Percentiles rank a stretch among this genome's conserved stretches.
These are phyloP conservation scores for Tenthredo amoena DNA, from an alignment of 2,888 invertebrate genomes.

Conservation along the genomic window DNA sequence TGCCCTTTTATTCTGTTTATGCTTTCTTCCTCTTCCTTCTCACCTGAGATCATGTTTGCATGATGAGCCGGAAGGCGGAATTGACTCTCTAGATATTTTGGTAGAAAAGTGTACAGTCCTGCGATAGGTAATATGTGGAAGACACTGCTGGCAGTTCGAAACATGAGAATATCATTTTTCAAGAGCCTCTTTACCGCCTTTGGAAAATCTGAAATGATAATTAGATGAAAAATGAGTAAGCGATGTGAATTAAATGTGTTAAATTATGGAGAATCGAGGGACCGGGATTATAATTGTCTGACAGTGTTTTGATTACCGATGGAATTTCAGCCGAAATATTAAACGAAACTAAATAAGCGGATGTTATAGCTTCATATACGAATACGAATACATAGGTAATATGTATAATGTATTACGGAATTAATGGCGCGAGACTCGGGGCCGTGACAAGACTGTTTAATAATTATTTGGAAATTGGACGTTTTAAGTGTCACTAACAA, in stretches of 20 bases:
- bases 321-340: background rate
- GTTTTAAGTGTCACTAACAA: constrained; percentile 31
- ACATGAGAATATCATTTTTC: constrained; percentile 94
- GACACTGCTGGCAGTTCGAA: constrained; percentile 94
- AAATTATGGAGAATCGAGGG: background rate
- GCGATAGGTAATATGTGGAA: constrained; percentile 94
- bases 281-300: background rate
- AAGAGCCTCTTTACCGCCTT: constrained; percentile 89
- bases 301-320: background rate
- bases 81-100: constrained; percentile 96
- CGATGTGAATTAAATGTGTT: background rate
- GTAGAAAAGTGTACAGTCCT: constrained; percentile 94
- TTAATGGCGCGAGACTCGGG: background rate
- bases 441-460: constrained; percentile 12
- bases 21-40: constrained; percentile 53
- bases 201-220: constrained; percentile 84
- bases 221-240: background rate
- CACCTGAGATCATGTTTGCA: constrained; percentile 94
- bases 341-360: background rate
- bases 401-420: background rate
- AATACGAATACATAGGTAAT: background rate
- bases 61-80: constrained; percentile 93
- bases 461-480: constrained; percentile 29
- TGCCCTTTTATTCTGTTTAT: background rate
- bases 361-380: background rate